Base-by-base conservation (phyloP, 2,888 invertebrate species). In the Plebejus argus region DNA sequence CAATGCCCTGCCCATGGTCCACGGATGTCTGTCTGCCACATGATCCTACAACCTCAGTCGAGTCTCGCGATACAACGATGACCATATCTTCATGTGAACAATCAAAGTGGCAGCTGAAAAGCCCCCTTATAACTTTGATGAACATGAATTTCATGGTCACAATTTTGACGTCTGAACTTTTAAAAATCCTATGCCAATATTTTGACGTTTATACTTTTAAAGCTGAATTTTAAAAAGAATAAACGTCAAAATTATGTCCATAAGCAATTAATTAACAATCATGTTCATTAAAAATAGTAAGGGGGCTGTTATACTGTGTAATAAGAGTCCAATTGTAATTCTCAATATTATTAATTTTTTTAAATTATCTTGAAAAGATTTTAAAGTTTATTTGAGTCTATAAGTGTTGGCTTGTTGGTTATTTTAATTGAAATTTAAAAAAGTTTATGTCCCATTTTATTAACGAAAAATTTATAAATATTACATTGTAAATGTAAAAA, bases 1-100 rank as follows among this genome's bases (percentile, higher is more conserved):
- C 4, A 75, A 75, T 33, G n/a, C 56, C 3, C 23, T 75, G 53
- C 75, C 75, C 0, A 75, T 75, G 75, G 75, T 56, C 28, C 75
- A 75, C 18, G 72, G 72, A 3, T 72, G 72, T 15, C 45, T 72
- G 5, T 72, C 72, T 5, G 72, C 72, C 12, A 72, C 72, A 45
- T 72, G 72, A 72, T 72, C 45, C 20, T 39, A 12, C 15, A 20
- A 3, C 20, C 20, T 39, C 2, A 39, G 20, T 72, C 72, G 72
- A 45, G 72, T 72, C 72, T 72, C 72, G 5, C 20, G 45, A 12
- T 72, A 45, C 39, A 72, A 72, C 45, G 72, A 72, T 5, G 72
- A 72, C 10, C 45, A 72, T 45, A 10, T 23, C 8, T 72, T 72
- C 45, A 72, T 45, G 39, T 72, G 45, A 20, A 20, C 45, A 7